A percentile compares a stretch with the other conserved stretches of the same genome.
phyloP scores from a whole-genome alignment of 2,113 vertebrate genomes.

The Oncorhynchus keta region DNA sequence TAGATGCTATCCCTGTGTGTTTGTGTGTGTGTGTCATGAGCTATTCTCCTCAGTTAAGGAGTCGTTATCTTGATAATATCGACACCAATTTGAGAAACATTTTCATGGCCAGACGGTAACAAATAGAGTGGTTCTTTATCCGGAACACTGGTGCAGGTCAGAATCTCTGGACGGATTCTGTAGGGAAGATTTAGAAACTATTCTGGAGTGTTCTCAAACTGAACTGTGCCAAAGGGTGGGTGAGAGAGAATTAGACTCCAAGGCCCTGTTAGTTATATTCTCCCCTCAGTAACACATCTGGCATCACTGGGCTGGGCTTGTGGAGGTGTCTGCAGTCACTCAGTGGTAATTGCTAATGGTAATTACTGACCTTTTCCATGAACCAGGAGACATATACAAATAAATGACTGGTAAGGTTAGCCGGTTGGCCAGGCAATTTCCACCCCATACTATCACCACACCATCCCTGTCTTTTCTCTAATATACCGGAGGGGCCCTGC shows the following conservation, averaged over 20 bases:
- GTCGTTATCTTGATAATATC: conserved; percentile 55
- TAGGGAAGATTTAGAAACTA: neutral
- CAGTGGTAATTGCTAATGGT: conserved; percentile 65
- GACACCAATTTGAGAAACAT: conserved; percentile 30
- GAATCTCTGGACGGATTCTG: neutral
- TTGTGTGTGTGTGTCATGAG: conserved; percentile 2
- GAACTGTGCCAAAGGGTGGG: conserved; percentile 39
- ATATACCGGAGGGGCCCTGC: conserved; percentile 47
- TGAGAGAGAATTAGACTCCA: conserved; percentile 26
- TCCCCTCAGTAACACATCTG: conserved; percentile 54
- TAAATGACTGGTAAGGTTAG: conserved; percentile 52
- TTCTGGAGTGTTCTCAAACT: conserved; percentile 14
- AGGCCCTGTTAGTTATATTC: neutral
- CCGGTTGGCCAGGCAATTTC: conserved; percentile 31
- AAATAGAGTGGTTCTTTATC: neutral
- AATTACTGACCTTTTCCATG: conserved; percentile 55
- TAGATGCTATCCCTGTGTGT: neutral
- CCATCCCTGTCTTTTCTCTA: conserved; percentile 45
- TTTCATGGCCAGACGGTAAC: conserved; percentile 26
- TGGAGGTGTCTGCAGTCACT: conserved; percentile 63
- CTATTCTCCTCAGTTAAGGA: conserved; percentile 21
- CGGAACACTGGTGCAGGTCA: neutral
- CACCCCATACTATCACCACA: conserved; percentile 37
- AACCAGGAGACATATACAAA: conserved; percentile 65
- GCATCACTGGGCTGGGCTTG: conserved; percentile 16